Base-by-base conservation (phyloP, 2,797 vertebrate species). In the Helicolenus hilgendorfi region DNA sequence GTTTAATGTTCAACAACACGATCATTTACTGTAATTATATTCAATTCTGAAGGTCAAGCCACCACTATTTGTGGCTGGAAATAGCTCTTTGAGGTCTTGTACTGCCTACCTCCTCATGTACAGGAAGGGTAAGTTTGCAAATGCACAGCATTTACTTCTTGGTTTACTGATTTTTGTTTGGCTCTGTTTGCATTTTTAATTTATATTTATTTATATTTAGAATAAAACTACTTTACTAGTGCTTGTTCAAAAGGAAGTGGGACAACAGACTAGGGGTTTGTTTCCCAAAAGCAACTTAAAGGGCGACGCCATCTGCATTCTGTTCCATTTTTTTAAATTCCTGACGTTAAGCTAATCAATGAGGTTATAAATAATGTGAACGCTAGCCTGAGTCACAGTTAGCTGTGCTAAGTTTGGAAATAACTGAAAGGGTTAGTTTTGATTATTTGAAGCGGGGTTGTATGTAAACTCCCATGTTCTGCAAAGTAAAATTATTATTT, bases 71-170 rank as follows among this genome's bases (percentile, higher is more conserved):
- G 22, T 5, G 3, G 2, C 15, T 41, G 67, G 31, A 79, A 65
- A 53, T 9, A 13, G 20, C 4, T 13, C 11, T 62, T 5, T 89
- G 9, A 91, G 76, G 33, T 96, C 95, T 11, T 1, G 0, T 1
- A 38, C 80, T 26, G 94, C 95, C 9, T 97, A 96, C 64, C 89
- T 97, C 6, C 92, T 97, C 62, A 92, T 97, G 94, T 97, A 96
- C 88, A 95, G 72, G 69, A 95, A 92, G 72, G 75, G 96, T 96
- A 65, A 74, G 94, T 77, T 49, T 77, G 0, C 7, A 33, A 26
- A 62, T 45, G 4, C 11, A 0, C 5, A 9, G 7, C 2, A 11
- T 31, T 63, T 14, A 2, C 7, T 33, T 26, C 9, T 14, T 11
- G 0, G 2, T 24, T 31, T 67, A 36, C 13, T 49, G 3, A 5